A percentile compares a stretch with the other conserved stretches of the same genome.
Conservation (phyloP, 2,888 invertebrate genomes). For the Corythucha ciliata region DNA sequence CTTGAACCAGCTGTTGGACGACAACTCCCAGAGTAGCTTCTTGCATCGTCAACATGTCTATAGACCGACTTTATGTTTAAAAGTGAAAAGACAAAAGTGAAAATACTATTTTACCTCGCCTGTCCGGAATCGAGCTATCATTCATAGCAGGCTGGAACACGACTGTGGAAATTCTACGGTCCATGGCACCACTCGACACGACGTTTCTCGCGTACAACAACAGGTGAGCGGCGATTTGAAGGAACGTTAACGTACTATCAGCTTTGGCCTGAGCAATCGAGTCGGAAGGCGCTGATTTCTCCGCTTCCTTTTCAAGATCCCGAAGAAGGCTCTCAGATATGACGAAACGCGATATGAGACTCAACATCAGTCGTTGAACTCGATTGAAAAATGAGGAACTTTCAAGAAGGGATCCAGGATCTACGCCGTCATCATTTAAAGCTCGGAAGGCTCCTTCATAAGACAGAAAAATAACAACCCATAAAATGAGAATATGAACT, state of each 20-base stretch:
- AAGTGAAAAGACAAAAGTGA: neutral
- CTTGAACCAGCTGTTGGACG: slow-evolving; percentile 48
- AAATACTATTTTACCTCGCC: slow-evolving; percentile 27
- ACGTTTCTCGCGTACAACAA: slow-evolving; percentile 60
- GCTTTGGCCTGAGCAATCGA: neutral
- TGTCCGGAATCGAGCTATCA: slow-evolving; percentile 37
- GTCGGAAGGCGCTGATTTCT: neutral
- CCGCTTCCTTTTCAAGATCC: slow-evolving; percentile 29
- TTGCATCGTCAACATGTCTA: slow-evolving; percentile 29
- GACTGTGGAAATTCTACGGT: slow-evolving; percentile 47
- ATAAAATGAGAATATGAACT: slow-evolving; percentile 1
- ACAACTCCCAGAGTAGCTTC: slow-evolving; percentile 44
- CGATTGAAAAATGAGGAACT: slow-evolving; percentile 43
- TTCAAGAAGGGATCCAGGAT: slow-evolving; percentile 29
- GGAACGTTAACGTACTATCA: slow-evolving; percentile 30
- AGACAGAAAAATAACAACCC: neutral
- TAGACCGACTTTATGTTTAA: neutral
- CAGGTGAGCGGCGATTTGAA: slow-evolving; percentile 62
- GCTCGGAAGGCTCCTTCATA: slow-evolving; percentile 16
- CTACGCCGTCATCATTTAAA: slow-evolving; percentile 27
- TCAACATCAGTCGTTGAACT: slow-evolving; percentile 64
- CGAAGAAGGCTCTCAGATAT: slow-evolving; percentile 41
- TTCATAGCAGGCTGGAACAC: slow-evolving; percentile 47
- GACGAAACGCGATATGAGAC: slow-evolving; percentile 62
- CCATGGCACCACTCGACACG: slow-evolving; percentile 48